Evolutionary conservation across 2,888 invertebrate genomes (phyloP).

Genomic region (Suillia variegata): DNA sequence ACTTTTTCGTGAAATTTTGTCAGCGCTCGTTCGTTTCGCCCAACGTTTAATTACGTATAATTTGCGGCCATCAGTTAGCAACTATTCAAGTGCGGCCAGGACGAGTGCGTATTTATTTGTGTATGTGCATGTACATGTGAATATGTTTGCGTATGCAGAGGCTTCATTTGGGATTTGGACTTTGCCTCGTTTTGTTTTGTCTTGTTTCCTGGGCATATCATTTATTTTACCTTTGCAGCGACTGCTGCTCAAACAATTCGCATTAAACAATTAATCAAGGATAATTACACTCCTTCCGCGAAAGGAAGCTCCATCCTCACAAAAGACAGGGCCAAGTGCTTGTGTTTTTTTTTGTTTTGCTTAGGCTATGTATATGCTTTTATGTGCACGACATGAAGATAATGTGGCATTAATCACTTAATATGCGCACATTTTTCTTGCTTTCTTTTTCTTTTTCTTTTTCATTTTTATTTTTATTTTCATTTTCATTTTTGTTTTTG

Average conservation of each 20-base stretch:
- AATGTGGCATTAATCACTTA: conserved; percentile 33
- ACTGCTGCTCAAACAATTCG: not conserved
- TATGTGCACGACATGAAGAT: not conserved
- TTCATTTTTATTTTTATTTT: no score
- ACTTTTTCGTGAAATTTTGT: no score
- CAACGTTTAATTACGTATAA: not conserved
- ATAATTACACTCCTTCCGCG: conserved; percentile 42
- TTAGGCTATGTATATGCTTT: not conserved
- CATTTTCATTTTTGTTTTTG: no score
- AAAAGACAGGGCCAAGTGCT: not conserved
- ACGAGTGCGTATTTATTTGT: conserved; percentile 3
- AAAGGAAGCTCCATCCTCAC: no score
- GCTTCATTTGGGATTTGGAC: conserved; percentile 35
- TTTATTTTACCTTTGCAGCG: not conserved
- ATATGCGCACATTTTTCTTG: conserved; percentile 23
- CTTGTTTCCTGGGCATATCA: conserved; percentile 26
- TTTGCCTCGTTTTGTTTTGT: no score
- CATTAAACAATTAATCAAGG: conserved; percentile 53
- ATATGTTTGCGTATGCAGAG: conserved; percentile 11
- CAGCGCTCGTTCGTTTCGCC: no score
- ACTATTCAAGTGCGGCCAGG: conserved; percentile 9
- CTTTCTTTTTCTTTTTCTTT: not conserved
- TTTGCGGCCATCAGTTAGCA: not conserved
- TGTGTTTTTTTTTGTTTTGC: not conserved
- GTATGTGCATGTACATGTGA: not conserved